These are phyloP conservation scores for Apostichopus parvimensis DNA, from an alignment of 35 echinoderm and acorn worm genomes.

Conservation along the genomic window DNA sequence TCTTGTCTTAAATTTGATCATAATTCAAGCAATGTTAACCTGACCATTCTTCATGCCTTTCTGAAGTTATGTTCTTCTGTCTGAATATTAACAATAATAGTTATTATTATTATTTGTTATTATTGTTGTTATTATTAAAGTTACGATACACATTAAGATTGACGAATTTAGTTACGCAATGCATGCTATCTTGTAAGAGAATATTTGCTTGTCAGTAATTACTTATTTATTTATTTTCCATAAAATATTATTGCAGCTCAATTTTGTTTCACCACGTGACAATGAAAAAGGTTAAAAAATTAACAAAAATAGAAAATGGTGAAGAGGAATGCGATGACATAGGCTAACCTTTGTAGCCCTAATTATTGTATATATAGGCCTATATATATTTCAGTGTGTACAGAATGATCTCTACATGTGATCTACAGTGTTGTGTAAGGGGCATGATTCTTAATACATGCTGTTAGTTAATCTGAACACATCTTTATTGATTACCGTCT, in stretches of 20 bases:
- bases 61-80: too few relatives aligned
- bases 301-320: background rate
- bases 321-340: background rate
- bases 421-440: background rate
- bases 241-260: background rate
- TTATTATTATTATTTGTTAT: background rate
- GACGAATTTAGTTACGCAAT: background rate
- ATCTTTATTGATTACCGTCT: slow-evolving; percentile 7
- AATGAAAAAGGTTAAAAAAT: background rate
- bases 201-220: background rate
- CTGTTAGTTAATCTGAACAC: slow-evolving; percentile 26
- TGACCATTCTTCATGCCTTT: too few relatives aligned
- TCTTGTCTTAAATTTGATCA: too few relatives aligned
- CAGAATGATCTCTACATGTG: background rate
- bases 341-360: background rate
- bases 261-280: background rate
- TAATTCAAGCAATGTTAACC: too few relatives aligned
- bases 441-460: background rate
- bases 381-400: too few relatives aligned
- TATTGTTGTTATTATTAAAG: background rate
- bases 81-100: background rate
- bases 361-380: slow-evolving; percentile 25
- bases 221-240: background rate
- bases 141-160: background rate
- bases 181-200: background rate